A percentile compares a stretch with the other conserved stretches of the same genome.
phyloP scores from a whole-genome alignment of 2,113 vertebrate species.

The Onychorhynchus coronatus region DNA sequence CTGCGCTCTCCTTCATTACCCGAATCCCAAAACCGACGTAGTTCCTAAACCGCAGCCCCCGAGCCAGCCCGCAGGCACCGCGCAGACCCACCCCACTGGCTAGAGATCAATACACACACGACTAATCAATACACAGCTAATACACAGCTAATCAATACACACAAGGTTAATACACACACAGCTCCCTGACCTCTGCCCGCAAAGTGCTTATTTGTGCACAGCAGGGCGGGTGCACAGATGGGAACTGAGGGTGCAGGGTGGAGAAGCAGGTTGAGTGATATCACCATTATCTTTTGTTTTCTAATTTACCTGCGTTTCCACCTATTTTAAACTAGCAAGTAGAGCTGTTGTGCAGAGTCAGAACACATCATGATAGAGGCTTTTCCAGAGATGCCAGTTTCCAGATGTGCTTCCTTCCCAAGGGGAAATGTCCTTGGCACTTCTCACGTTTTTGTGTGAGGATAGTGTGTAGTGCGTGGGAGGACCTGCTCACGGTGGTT shows the following conservation, averaged over 20 bases:
- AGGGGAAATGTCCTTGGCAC: accelerated
- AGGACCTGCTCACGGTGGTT: not conserved
- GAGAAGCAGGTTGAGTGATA: not conserved
- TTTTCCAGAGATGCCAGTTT: not conserved
- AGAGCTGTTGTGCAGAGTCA: accelerated
- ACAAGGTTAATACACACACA: not conserved
- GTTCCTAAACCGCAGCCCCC: not conserved
- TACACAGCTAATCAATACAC: not conserved
- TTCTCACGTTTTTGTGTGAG: not conserved
- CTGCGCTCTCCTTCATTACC: not conserved
- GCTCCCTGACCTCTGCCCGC: not conserved
- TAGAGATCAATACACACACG: not conserved
- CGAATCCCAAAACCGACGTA: not conserved
- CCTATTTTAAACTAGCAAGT: not conserved
- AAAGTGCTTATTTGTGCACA: accelerated
- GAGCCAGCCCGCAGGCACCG: not conserved
- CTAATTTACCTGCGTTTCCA: not conserved
- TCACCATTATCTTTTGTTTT: accelerated
- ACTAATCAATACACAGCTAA: not conserved
- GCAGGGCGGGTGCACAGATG: accelerated
- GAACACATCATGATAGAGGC: accelerated
- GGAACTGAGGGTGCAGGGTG: accelerated
- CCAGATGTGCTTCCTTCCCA: not conserved
- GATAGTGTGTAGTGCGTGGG: not conserved
- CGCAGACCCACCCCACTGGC: accelerated